These are phyloP conservation scores for Nemoura dubitans DNA, from an alignment of 2,888 invertebrate genomes.

Conservation along the genomic window DNA sequence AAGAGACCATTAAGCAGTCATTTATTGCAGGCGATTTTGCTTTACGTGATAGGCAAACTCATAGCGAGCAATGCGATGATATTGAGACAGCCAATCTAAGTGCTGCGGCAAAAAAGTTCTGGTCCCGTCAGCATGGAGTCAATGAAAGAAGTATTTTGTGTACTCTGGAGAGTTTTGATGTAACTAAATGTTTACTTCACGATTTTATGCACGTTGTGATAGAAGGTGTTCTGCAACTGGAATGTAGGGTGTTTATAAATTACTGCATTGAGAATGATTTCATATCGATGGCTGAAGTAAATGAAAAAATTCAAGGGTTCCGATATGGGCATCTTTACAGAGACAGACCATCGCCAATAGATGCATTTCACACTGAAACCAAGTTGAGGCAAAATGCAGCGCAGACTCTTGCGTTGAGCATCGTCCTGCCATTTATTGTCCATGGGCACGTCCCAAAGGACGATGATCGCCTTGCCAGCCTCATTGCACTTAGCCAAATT, in stretches of 20 bases:
- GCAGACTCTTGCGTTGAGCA: not conserved
- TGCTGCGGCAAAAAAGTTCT: not conserved
- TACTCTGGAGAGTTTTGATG: not conserved
- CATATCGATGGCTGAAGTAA: not conserved
- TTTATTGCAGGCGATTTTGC: not conserved
- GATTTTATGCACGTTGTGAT: conserved; percentile 20
- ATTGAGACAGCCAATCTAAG: not conserved
- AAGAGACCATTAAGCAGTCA: not conserved
- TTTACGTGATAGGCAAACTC: not conserved
- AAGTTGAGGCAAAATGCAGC: not conserved
- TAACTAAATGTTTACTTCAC: not conserved
- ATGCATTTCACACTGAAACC: not conserved
- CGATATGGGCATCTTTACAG: not conserved
- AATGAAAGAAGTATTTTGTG: conserved; percentile 4
- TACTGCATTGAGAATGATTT: not conserved
- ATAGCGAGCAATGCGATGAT: not conserved
- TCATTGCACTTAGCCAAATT: not conserved
- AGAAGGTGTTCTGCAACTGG: not conserved
- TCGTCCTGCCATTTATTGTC: not conserved
- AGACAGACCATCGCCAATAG: conserved; percentile 4
- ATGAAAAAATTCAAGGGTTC: not conserved
- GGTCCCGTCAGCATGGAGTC: not conserved
- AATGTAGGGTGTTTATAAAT: not conserved
- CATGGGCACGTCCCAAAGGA: not conserved
- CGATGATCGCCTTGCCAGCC: not conserved